Evolutionary conservation across 2,797 vertebrate genomes (phyloP).

Genomic region (Nyctibius grandis): DNA sequence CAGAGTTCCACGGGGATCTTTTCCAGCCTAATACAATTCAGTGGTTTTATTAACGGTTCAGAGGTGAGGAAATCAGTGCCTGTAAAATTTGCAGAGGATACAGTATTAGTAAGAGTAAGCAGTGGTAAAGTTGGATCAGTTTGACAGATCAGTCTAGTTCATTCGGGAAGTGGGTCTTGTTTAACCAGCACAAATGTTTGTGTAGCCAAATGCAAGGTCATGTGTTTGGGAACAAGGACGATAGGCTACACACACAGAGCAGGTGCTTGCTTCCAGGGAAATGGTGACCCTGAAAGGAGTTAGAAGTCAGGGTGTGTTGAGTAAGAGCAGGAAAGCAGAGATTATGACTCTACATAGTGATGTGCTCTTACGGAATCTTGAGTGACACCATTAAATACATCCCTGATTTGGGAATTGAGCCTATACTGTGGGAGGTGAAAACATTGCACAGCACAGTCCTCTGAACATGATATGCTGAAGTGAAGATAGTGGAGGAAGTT

Average conservation of each 20-base stretch:
- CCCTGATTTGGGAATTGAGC: background rate
- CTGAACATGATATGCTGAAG: background rate
- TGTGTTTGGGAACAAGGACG: background rate
- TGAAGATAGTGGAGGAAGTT: background rate
- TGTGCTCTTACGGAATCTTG: background rate
- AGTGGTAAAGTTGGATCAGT: background rate
- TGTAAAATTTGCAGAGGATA: background rate
- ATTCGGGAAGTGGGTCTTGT: background rate
- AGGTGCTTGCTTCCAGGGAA: background rate
- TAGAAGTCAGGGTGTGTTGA: background rate
- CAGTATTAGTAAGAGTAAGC: background rate
- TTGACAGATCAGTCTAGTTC: background rate
- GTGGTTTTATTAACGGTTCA: background rate
- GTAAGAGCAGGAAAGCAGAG: background rate
- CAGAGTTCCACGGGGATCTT: background rate
- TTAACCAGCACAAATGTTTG: slow-evolving; percentile 1
- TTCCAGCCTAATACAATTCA: background rate
- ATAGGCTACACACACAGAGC: background rate
- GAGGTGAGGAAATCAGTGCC: background rate
- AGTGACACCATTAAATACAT: background rate
- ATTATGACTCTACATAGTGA: background rate
- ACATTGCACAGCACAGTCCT: background rate
- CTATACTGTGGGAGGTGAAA: background rate
- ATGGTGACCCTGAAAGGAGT: background rate
- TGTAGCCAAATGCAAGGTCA: background rate